Percentiles rank a stretch among this genome's conserved stretches.
phyloP scores from a whole-genome alignment of 2,113 vertebrate genomes.

The Macroglossus sobrinus region DNA sequence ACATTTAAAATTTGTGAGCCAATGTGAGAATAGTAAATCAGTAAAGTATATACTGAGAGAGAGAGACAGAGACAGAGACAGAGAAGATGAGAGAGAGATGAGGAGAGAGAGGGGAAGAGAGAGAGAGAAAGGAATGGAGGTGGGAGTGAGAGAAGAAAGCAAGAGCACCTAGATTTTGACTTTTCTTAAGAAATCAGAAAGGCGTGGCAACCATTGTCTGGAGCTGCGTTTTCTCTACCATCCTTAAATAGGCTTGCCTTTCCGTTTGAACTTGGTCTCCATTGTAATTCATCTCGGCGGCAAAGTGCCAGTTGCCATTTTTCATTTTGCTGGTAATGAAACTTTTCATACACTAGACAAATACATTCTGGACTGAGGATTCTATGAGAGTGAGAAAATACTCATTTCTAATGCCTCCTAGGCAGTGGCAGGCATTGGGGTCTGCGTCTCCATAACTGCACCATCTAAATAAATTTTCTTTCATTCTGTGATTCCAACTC shows the following conservation, averaged over 20 bases:
- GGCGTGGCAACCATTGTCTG: not conserved
- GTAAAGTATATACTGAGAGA: not conserved
- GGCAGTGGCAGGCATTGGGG: rapidly evolving
- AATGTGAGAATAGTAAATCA: not conserved
- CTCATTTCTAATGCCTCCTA: not conserved
- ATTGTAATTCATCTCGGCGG: not conserved
- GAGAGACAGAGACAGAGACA: not conserved
- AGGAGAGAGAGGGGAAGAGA: no score
- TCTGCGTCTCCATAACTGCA: not conserved
- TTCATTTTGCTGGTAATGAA: not conserved
- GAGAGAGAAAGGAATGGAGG: not conserved
- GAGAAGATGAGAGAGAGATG: no score
- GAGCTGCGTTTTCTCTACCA: not conserved
- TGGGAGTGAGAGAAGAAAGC: rapidly evolving
- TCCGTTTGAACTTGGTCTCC: not conserved
- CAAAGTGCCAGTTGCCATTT: not conserved
- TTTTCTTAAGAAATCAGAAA: not conserved
- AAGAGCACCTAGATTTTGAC: not conserved
- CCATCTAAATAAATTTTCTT: not conserved
- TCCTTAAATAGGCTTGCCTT: not conserved
- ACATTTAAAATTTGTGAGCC: not conserved
- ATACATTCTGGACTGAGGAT: not conserved
- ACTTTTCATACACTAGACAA: not conserved
- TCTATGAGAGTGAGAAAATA: not conserved
- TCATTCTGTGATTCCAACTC: not conserved